phyloP scores from a whole-genome alignment of 2,888 invertebrate species.

The Xylophagus ater region DNA sequence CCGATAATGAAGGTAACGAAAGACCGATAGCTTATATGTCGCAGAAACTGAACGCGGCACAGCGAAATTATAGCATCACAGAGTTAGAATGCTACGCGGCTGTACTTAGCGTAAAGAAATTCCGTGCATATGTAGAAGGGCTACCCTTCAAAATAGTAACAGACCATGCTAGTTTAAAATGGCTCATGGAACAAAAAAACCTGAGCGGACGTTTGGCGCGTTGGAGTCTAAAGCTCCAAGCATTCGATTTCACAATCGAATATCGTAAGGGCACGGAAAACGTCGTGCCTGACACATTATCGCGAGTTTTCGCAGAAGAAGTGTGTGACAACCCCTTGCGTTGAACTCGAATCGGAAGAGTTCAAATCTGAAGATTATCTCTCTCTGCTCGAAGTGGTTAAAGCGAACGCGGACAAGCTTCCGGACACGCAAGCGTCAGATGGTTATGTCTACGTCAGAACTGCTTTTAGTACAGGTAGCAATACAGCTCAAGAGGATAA shows the following conservation, averaged over 20 bases:
- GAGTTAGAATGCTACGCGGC: conserved; percentile 23
- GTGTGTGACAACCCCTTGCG: too few species aligned
- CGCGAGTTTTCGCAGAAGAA: conserved; percentile 14
- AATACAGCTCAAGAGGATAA: conserved; percentile 7
- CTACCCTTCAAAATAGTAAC: conserved; percentile 19
- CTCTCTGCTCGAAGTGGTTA: conserved; percentile 4
- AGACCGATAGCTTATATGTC: conserved; percentile 11
- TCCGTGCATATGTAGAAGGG: conserved; percentile 21
- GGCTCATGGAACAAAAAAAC: conserved; percentile 22
- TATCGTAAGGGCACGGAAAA: conserved; percentile 22
- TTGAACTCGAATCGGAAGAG: too few species aligned
- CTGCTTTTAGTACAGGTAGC: conserved; percentile 4
- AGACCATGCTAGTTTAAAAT: conserved; percentile 22
- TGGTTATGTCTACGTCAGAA: conserved; percentile 12
- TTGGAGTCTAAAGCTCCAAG: conserved; percentile 15
- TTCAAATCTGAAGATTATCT: not conserved
- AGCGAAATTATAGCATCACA: conserved; percentile 13
- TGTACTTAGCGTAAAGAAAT: conserved; percentile 22
- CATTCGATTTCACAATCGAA: conserved; percentile 18
- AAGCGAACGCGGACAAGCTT: not conserved
- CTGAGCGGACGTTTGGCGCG: conserved; percentile 23
- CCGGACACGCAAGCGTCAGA: conserved; percentile 15
- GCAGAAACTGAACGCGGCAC: conserved; percentile 2
- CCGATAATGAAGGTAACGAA: not conserved
- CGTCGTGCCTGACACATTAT: conserved; percentile 24